phyloP scores from a whole-genome alignment of 1,140 invertebrate genomes.

The Chlorops oryzae region DNA sequence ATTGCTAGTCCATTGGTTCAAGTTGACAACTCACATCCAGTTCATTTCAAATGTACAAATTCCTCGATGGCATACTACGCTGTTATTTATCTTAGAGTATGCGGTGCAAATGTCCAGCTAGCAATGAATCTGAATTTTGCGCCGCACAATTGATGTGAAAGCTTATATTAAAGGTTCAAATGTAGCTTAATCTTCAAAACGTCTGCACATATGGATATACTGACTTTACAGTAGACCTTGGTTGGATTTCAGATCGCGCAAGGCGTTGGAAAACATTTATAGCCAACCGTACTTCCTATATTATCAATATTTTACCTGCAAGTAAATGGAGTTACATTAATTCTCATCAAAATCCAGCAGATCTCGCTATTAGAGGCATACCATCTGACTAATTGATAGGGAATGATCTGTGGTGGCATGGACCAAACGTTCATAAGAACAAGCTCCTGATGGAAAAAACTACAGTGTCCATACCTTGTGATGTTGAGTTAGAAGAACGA shows the following conservation, averaged over 20 bases:
- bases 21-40: too few relatives aligned
- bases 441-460: too few relatives aligned
- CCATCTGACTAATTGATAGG: not conserved
- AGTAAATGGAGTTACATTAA: slow-evolving; percentile 28
- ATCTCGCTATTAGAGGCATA: slow-evolving; percentile 20
- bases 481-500: not conserved
- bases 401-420: slow-evolving; percentile 11
- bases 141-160: slow-evolving; percentile 14
- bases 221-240: slow-evolving; percentile 16
- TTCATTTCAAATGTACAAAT: too few relatives aligned
- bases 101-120: not conserved
- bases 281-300: slow-evolving; percentile 27
- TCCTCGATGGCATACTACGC: slow-evolving; percentile 41
- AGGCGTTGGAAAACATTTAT: slow-evolving; percentile 27
- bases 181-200: not conserved
- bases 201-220: slow-evolving; percentile 3
- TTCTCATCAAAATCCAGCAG: slow-evolving; percentile 26
- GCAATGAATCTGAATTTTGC: slow-evolving; percentile 16
- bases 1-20: too few relatives aligned
- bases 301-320: slow-evolving; percentile 18
- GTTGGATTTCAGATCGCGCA: slow-evolving; percentile 11
- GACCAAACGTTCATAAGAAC: slow-evolving; percentile 3
- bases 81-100: slow-evolving; percentile 32
- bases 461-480: too few relatives aligned
- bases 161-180: slow-evolving; percentile 7